phyloP scores from a whole-genome alignment of 2,797 vertebrate species.

The Pipistrellus nathusii region DNA sequence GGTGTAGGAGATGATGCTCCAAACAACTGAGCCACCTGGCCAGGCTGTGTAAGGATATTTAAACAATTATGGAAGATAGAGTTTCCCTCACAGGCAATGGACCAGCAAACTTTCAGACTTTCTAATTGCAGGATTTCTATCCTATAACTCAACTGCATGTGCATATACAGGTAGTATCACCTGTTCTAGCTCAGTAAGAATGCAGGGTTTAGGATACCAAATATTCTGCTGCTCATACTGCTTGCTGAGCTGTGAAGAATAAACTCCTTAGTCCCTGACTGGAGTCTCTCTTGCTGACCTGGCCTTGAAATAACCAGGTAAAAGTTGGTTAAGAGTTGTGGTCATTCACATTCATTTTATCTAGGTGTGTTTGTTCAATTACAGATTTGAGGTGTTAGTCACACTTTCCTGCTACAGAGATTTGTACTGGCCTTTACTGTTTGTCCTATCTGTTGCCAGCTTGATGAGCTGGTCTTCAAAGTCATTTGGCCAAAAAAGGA shows the following conservation, averaged over 20 bases:
- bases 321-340: neutral
- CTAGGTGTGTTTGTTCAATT: neutral
- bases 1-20: no score
- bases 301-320: conserved; percentile 28
- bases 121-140: neutral
- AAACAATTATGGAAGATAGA: neutral
- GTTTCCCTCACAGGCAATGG: neutral
- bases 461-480: neutral
- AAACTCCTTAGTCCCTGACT: neutral
- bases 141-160: neutral
- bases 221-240: neutral
- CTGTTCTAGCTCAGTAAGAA: neutral
- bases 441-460: neutral
- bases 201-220: neutral
- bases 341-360: neutral
- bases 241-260: neutral
- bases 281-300: neutral
- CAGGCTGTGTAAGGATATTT: neutral
- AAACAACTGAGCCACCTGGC: no score
- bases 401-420: neutral
- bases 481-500: neutral
- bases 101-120: neutral
- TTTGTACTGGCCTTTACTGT: neutral
- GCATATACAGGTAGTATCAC: neutral
- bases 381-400: neutral